Evolutionary conservation across 2,113 vertebrate species (phyloP).

Genomic region (Pavo muticus): DNA sequence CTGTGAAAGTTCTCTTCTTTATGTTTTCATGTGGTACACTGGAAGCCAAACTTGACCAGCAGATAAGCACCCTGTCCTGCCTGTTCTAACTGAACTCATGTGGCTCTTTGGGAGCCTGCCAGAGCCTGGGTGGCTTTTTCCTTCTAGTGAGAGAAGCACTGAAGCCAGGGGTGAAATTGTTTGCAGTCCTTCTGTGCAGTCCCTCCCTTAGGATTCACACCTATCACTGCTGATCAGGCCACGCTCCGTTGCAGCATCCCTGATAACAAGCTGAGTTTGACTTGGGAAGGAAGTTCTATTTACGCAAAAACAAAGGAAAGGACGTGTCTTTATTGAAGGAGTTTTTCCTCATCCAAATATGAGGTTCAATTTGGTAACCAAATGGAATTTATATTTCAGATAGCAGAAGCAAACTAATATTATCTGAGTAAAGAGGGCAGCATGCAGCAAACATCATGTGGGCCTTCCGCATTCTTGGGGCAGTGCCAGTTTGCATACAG

Average conservation of each 20-base stretch:
- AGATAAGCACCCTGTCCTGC: fast-evolving
- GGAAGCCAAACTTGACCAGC: background rate
- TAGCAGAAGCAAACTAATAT: background rate
- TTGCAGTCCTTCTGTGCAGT: background rate
- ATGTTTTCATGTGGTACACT: background rate
- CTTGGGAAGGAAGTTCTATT: background rate
- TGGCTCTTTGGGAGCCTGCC: background rate
- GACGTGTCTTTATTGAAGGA: background rate
- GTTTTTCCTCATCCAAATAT: background rate
- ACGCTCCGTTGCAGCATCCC: background rate
- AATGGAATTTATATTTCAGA: background rate
- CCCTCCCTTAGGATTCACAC: background rate
- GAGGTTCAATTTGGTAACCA: background rate
- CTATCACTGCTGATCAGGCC: background rate
- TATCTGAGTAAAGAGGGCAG: background rate
- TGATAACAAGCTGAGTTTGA: background rate
- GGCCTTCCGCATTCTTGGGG: background rate
- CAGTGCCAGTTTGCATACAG: background rate
- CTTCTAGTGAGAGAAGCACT: background rate
- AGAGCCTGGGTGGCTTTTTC: background rate
- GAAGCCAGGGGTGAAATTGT: background rate
- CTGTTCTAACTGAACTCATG: background rate
- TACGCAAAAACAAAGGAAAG: background rate
- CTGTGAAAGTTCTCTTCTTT: background rate
- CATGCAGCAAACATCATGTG: background rate